Evolutionary conservation across 2,888 invertebrate species (phyloP).

Genomic region (Agrochola litura): DNA sequence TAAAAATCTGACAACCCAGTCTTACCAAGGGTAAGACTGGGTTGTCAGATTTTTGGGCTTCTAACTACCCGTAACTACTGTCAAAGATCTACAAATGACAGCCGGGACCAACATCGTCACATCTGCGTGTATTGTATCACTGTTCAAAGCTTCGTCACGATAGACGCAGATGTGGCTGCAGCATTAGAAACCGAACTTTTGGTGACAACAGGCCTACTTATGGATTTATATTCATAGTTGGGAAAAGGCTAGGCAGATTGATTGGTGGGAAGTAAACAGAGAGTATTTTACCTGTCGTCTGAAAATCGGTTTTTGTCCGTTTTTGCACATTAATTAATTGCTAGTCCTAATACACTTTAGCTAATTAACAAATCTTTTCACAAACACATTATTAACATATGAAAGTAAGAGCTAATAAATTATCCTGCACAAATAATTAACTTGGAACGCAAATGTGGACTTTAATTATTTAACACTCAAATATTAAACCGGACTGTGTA

Average conservation of each 20-base stretch:
- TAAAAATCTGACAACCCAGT: too few species aligned
- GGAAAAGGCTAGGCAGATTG: too few species aligned
- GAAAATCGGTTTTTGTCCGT: neutral
- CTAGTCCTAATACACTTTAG: conserved; percentile 15
- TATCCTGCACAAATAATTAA: conserved; percentile 62
- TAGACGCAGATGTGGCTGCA: too few species aligned
- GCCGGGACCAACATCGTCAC: too few species aligned
- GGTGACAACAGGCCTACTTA: neutral
- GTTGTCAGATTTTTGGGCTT: too few species aligned
- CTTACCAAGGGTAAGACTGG: too few species aligned
- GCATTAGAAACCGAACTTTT: neutral
- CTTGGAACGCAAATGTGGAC: conserved; percentile 36
- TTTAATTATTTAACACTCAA: conserved; percentile 50
- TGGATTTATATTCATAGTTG: neutral
- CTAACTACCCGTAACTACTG: too few species aligned
- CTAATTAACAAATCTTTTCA: conserved; percentile 51
- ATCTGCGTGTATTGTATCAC: too few species aligned
- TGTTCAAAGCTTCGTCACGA: too few species aligned
- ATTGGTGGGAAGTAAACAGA: neutral
- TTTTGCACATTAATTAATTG: neutral
- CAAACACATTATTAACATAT: conserved; percentile 8
- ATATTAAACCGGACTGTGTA: conserved; percentile 44
- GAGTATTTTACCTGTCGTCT: neutral
- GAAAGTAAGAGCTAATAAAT: conserved; percentile 17
- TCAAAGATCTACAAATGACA: too few species aligned